A percentile compares a stretch with the other conserved stretches of the same genome.
phyloP scores from a whole-genome alignment of 2,888 invertebrate genomes.

The Eilema depressum region DNA sequence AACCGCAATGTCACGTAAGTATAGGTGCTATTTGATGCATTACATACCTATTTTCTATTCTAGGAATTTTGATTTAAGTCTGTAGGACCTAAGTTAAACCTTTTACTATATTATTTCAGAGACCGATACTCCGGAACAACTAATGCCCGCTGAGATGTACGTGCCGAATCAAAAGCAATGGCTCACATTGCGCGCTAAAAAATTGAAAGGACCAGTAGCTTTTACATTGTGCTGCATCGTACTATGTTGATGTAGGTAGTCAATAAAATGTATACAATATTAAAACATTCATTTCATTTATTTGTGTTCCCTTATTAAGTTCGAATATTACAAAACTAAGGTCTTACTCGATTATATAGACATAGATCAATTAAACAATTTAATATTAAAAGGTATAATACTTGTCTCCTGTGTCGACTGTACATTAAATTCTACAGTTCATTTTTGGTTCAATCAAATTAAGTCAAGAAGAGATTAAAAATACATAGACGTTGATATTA shows the following conservation, averaged over 20 bases:
- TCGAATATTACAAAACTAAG: not conserved
- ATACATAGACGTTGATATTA: not conserved
- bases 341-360: not conserved
- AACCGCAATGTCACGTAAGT: too few species aligned
- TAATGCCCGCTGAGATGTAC: slow-evolving; percentile 97
- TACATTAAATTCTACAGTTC: not conserved
- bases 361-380: not conserved
- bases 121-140: slow-evolving; percentile 83
- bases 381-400: too few species aligned
- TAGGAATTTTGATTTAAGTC: too few species aligned
- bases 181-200: slow-evolving; percentile 91
- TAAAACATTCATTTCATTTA: slow-evolving; percentile 30
- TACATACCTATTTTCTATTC: too few species aligned
- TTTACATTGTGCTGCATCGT: slow-evolving; percentile 76
- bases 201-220: slow-evolving; percentile 70
- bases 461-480: not conserved
- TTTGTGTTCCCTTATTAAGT: not conserved
- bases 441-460: not conserved
- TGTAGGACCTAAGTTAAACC: not conserved
- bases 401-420: too few species aligned
- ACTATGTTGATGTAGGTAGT: slow-evolving; percentile 52
- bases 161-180: slow-evolving; percentile 96
- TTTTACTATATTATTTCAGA: slow-evolving; percentile 60
- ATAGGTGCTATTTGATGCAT: too few species aligned
- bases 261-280: slow-evolving; percentile 50